Evolutionary conservation across 2,113 vertebrate genomes (phyloP).

Genomic region (Mustela nigripes): DNA sequence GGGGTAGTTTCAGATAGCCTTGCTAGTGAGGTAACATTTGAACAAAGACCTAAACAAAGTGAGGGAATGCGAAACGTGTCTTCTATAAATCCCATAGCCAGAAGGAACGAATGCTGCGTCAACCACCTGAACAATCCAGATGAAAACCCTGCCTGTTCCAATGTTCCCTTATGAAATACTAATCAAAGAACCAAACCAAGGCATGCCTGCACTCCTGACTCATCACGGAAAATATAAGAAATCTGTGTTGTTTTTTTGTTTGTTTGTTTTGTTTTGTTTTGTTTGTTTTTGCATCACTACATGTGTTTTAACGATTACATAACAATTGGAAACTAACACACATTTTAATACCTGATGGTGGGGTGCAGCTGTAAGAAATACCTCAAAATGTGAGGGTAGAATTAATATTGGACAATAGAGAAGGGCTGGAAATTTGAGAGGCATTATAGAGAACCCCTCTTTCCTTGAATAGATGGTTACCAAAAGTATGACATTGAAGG

Average conservation of each 20-base stretch:
- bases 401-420: not conserved
- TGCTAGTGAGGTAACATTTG: not conserved
- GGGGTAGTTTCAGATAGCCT: not conserved
- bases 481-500: not conserved
- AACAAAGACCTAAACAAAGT: not conserved
- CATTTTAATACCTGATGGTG: not conserved
- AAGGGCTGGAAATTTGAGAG: not conserved
- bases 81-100: not conserved
- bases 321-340: not conserved
- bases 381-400: too few relatives aligned
- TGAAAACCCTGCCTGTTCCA: not conserved
- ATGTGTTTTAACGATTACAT: not conserved
- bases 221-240: not conserved
- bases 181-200: not conserved
- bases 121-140: not conserved
- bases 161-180: not conserved
- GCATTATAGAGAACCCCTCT: not conserved
- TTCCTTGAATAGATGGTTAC: not conserved
- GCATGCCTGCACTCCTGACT: not conserved
- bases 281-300: not conserved
- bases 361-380: not conserved
- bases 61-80: not conserved
- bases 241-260: too few relatives aligned
- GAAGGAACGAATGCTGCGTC: fast-evolving
- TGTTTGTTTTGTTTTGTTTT: too few relatives aligned